phyloP scores from a whole-genome alignment of 1,140 invertebrate species.

The Panagrolaimus sp. region DNA sequence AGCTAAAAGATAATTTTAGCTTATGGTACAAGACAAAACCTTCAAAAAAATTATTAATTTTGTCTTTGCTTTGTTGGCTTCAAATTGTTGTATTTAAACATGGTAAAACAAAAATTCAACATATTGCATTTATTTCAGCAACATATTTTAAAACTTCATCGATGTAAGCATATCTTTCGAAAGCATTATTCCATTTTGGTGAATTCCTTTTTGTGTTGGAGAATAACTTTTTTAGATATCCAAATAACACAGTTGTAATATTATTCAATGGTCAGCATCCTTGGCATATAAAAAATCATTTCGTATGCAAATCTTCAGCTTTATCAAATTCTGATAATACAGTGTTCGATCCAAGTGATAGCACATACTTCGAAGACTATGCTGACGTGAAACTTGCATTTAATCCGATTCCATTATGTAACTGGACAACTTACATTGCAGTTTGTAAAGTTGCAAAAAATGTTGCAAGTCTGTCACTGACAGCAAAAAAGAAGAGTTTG shows the following conservation, averaged over 20 bases:
- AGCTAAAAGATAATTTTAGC: no score
- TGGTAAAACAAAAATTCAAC: no score
- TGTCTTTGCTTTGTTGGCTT: no score
- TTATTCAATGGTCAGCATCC: background rate
- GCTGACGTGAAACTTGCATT: background rate
- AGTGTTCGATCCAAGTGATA: background rate
- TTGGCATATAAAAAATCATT: background rate
- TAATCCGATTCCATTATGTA: background rate
- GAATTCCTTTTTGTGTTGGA: no score
- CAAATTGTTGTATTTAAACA: no score
- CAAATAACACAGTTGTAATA: background rate
- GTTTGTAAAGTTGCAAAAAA: background rate
- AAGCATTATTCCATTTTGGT: no score
- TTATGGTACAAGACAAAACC: no score
- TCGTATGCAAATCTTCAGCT: background rate
- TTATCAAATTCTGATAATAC: background rate
- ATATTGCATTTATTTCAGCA: no score
- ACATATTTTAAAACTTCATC: no score
- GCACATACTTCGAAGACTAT: background rate
- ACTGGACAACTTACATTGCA: background rate
- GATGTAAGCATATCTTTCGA: no score
- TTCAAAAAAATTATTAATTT: no score
- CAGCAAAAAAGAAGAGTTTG: background rate
- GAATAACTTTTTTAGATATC: conserved; percentile 13
- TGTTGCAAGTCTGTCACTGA: background rate